Evolutionary conservation across 2,113 vertebrate species (phyloP).

Genomic region (rabbit (Oryctolagus cuniculus)): DNA sequence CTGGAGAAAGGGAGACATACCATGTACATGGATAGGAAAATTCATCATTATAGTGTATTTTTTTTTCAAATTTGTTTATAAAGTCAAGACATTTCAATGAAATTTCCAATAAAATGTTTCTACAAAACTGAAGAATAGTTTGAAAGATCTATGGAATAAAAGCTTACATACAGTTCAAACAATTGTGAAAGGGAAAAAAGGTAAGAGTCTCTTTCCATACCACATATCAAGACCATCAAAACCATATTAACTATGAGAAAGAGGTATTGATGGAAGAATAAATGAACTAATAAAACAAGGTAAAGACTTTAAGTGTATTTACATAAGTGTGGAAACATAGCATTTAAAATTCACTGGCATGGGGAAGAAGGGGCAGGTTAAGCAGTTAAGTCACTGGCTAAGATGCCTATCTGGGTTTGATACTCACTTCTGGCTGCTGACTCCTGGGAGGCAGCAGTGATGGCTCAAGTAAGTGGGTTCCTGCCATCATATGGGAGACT

Average conservation of each 20-base stretch:
- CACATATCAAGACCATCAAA: neutral
- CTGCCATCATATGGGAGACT: neutral
- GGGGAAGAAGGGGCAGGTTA: neutral
- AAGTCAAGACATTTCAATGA: neutral
- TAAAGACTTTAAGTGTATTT: neutral
- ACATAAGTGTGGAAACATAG: neutral
- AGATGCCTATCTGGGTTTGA: neutral
- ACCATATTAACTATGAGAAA: neutral
- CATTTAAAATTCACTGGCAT: neutral
- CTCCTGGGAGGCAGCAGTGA: too few relatives aligned
- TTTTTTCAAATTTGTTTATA: neutral
- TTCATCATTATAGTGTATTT: neutral
- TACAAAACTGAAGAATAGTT: neutral
- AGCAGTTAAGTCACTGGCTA: too few relatives aligned
- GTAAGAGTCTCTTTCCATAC: neutral
- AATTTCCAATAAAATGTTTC: neutral
- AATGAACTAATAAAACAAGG: neutral
- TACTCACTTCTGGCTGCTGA: too few relatives aligned
- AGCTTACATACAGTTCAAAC: neutral
- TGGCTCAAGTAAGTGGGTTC: too few relatives aligned
- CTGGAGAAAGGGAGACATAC: neutral
- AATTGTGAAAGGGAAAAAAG: neutral
- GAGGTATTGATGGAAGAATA: neutral
- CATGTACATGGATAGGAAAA: neutral
- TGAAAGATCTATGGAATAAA: conserved; percentile 39